phyloP scores from a whole-genome alignment of 2,113 vertebrate species.

The Phalacrocorax pelagicus region DNA sequence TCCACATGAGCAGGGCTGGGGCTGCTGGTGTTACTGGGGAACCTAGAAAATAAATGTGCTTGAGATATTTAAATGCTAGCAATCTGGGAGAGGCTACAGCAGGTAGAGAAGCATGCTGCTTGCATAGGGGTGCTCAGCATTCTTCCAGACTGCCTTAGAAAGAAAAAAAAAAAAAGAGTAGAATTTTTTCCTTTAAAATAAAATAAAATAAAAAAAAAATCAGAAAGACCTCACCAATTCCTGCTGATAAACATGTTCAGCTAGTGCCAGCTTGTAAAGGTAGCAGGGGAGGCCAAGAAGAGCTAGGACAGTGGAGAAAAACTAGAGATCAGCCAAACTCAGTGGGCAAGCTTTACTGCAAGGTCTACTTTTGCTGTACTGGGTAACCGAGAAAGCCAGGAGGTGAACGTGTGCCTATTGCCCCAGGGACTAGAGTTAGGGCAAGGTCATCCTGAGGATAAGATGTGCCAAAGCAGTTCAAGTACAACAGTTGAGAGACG shows the following conservation, averaged over 20 bases:
- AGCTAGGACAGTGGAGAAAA: background rate
- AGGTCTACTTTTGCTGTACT: background rate
- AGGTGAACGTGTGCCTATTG: background rate
- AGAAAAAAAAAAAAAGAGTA: background rate
- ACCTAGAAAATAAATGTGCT: background rate
- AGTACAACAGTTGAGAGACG: fast-evolving
- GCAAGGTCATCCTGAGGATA: background rate
- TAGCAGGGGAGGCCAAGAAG: background rate
- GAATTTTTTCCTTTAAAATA: background rate
- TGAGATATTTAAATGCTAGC: background rate
- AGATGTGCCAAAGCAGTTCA: background rate
- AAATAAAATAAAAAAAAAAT: background rate
- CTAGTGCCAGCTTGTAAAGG: background rate
- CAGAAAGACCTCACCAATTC: background rate
- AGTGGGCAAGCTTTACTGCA: background rate
- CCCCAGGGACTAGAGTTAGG: background rate
- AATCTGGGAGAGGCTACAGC: background rate
- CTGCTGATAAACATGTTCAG: background rate
- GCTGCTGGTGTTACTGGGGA: background rate
- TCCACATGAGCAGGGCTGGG: background rate
- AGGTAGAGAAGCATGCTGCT: background rate
- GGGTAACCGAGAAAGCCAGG: background rate
- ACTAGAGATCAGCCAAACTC: background rate
- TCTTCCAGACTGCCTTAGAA: background rate
- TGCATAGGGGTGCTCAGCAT: background rate